These are phyloP conservation scores for Nematostella vectensis DNA, from an alignment of 92 coral and sea anemone genomes.

Conservation along the genomic window DNA sequence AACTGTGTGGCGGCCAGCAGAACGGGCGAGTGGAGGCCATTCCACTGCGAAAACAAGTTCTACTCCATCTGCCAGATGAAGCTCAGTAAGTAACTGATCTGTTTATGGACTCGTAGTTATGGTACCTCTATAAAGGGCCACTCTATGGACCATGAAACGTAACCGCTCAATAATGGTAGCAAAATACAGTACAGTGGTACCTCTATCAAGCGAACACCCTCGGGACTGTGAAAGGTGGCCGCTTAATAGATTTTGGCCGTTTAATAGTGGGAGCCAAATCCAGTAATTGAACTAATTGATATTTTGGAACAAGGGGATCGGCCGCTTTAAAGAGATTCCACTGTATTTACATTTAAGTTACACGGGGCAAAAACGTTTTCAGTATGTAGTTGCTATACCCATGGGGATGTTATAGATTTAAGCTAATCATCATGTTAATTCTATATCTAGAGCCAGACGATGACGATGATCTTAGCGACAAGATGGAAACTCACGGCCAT, in stretches of 20 bases:
- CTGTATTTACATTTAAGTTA: no score
- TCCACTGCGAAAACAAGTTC: conserved; percentile 88
- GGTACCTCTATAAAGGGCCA: no score
- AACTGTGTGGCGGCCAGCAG: conserved; percentile 78
- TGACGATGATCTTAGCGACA: conserved; percentile 29
- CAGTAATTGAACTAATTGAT: no score
- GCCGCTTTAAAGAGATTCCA: no score
- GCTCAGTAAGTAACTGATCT: conserved; percentile 76
- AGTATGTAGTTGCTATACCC: no score
- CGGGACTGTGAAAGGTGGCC: neutral
- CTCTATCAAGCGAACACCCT: neutral
- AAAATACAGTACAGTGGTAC: neutral
- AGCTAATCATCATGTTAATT: neutral
- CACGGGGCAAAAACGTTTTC: no score
- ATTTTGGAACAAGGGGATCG: no score
- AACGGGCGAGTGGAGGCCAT: conserved; percentile 88
- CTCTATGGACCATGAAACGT: no score
- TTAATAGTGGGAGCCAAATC: neutral
- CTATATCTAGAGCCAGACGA: conserved; percentile 23
- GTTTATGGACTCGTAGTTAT: no score
- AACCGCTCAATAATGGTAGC: no score
- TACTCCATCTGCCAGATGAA: conserved; percentile 86
- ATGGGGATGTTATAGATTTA: neutral
- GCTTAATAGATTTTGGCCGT: neutral
- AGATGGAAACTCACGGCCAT: conserved; percentile 20